Evolutionary conservation across 2,888 invertebrate genomes (phyloP).

Genomic region (Furcula furcula): DNA sequence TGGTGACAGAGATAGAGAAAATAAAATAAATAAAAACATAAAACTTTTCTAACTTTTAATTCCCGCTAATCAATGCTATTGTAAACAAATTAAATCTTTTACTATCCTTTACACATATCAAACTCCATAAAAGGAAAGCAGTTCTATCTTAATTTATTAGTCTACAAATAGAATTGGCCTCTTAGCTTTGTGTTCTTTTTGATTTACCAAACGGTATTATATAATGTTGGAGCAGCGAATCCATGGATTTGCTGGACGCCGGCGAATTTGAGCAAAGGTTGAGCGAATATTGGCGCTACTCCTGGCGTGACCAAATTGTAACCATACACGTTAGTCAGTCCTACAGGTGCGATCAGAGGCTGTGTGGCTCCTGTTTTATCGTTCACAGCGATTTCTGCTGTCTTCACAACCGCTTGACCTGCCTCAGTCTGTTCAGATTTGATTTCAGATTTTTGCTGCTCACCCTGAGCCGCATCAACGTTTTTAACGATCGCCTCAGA

Average conservation of each 20-base stretch:
- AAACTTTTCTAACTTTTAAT: not conserved
- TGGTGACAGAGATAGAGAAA: no score
- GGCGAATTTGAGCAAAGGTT: constrained; percentile 22
- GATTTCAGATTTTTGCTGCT: constrained; percentile 5
- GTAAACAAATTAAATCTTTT: not conserved
- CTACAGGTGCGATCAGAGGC: constrained; percentile 8
- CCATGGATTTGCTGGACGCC: constrained; percentile 16
- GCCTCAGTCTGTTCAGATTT: constrained; percentile 4
- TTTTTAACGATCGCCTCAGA: constrained; percentile 12
- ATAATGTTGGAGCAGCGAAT: constrained; percentile 16
- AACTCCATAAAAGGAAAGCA: not conserved
- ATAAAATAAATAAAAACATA: no score
- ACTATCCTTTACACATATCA: not conserved
- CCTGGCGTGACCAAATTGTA: constrained; percentile 20
- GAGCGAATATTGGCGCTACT: constrained; percentile 10
- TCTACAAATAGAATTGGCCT: not conserved
- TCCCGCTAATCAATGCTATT: not conserved
- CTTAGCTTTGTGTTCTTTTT: no score
- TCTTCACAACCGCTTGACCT: constrained; percentile 16
- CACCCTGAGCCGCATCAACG: constrained; percentile 12
- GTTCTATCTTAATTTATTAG: not conserved
- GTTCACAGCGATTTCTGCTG: constrained; percentile 10
- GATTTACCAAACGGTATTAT: constrained; percentile 23
- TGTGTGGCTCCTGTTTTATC: constrained; percentile 15
- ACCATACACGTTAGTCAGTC: constrained; percentile 18